Evolutionary conservation across 2,797 vertebrate genomes (phyloP).

Genomic region (Mormyrops boulengeri): DNA sequence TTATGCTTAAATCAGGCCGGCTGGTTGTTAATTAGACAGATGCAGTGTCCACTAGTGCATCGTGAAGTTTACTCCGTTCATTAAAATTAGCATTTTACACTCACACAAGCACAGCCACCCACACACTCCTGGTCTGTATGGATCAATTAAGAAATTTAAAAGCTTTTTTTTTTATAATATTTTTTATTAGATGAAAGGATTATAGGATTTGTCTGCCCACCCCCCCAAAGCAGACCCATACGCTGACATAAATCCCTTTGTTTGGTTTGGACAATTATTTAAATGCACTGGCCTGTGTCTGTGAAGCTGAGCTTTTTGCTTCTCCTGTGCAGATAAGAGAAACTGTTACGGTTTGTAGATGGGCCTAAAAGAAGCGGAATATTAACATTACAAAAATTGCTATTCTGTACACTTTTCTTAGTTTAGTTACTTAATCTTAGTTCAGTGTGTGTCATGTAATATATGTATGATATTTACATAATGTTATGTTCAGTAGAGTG

Average conservation of each 20-base stretch:
- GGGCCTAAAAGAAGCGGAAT: constrained; percentile 42
- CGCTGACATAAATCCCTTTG: constrained; percentile 52
- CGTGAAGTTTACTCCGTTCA: neutral
- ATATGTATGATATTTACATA: neutral
- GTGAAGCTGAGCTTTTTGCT: constrained; percentile 42
- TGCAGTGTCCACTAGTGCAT: neutral
- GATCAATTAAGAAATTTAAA: constrained; percentile 62
- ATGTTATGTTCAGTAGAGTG: neutral
- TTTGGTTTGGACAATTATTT: constrained; percentile 67
- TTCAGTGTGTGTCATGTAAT: neutral
- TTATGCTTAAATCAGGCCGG: neutral
- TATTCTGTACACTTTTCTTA: neutral
- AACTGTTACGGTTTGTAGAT: constrained; percentile 37
- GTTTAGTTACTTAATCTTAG: neutral
- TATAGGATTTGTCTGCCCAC: constrained; percentile 58
- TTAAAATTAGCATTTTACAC: constrained; percentile 1
- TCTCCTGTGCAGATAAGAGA: constrained; percentile 58
- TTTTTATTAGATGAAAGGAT: constrained; percentile 66
- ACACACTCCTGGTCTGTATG: constrained; percentile 28
- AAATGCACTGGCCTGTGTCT: constrained; percentile 56
- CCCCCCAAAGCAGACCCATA: constrained; percentile 42
- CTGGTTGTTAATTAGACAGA: neutral
- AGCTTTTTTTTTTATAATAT: constrained; percentile 57
- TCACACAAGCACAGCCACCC: constrained; percentile 15
- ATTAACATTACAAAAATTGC: constrained; percentile 8